Base-by-base conservation (phyloP, 2,888 invertebrate species). In the Melanargia galathea region DNA sequence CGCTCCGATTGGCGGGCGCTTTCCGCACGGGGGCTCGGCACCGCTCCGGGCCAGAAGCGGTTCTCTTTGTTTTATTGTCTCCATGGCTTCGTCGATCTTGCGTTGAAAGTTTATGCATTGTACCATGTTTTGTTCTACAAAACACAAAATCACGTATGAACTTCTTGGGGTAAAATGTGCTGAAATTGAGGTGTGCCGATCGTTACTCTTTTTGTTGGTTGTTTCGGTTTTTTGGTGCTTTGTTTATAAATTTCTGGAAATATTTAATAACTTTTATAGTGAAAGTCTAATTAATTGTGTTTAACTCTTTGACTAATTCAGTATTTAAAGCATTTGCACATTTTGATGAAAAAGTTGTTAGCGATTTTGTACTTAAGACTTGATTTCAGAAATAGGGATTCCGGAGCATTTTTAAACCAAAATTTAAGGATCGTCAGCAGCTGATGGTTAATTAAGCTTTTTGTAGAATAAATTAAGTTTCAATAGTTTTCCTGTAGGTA, bases 61-160 rank as follows among this genome's bases (percentile, higher is more conserved):
- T 87, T 84, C 85, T 89, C 90, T 90, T 91, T 90, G 90, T 90
- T 90, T 91, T 90, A 90, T 90, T 90, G 89, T 90, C 90, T 87
- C 87, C 88, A 86, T 83, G 87, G 87, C 86, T 86, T 81, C 86
- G 90, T 83, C 86, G 90, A 86, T 90, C 87, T 90, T 88, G 89
- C 89, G 90, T 86, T 87, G 86, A 87, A 90, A 90, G 86, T 89
- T 91, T 89, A 90, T 90, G 87, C 89, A 89, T 90, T 90, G 88
- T 86, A 87, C 88, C 82, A 86, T 87, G 88, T 90, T 89, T 90
- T 90, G 86, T 87, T 88, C 87, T 83, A 84, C 84, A 87, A 87
- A 90, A 88, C 83, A 80, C 81, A 81, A 84, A 86, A 86, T 86
- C 86, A 86, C 84, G 87, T 84, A 87, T 87, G 86, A 83, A 87